Percentiles rank a stretch among this genome's conserved stretches.
Evolutionary conservation across 1,140 invertebrate genomes (phyloP).

Genomic region (Lutraria rhynchaena): DNA sequence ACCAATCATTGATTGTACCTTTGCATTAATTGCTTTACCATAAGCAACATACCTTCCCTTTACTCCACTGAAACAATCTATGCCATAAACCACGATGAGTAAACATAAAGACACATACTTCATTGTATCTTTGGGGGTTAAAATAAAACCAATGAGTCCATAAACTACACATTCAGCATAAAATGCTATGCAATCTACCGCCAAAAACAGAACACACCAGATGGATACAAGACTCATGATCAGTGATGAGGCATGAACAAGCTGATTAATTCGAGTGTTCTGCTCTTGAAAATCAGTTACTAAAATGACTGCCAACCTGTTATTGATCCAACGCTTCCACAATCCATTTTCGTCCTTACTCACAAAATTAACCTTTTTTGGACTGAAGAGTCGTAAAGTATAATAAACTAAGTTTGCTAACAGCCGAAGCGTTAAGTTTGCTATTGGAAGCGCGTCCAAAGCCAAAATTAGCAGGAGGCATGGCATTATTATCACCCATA

Average conservation of each 20-base stretch:
- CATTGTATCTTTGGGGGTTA: conserved; percentile 33
- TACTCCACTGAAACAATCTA: conserved; percentile 32
- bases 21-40: conserved; percentile 20
- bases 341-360: too few relatives aligned
- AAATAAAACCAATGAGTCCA: conserved; percentile 23
- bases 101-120: conserved; percentile 30
- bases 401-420: conserved; percentile 16
- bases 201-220: conserved; percentile 12
- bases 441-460: conserved; percentile 16
- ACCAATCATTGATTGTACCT: conserved; percentile 15
- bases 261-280: conserved; percentile 4
- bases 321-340: conserved; percentile 4
- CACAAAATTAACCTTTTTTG: conserved; percentile 14
- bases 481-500: conserved; percentile 15
- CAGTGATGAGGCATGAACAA: conserved; percentile 26
- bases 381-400: neutral
- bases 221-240: conserved; percentile 23
- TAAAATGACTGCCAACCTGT: conserved; percentile 1
- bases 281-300: neutral
- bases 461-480: neutral
- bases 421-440: conserved; percentile 9
- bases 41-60: neutral
- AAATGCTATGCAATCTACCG: conserved; percentile 30
- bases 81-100: neutral
- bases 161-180: conserved; percentile 34